Evolutionary conservation across 1,140 invertebrate species (phyloP).

Genomic region (Lasioglossum baleicum): DNA sequence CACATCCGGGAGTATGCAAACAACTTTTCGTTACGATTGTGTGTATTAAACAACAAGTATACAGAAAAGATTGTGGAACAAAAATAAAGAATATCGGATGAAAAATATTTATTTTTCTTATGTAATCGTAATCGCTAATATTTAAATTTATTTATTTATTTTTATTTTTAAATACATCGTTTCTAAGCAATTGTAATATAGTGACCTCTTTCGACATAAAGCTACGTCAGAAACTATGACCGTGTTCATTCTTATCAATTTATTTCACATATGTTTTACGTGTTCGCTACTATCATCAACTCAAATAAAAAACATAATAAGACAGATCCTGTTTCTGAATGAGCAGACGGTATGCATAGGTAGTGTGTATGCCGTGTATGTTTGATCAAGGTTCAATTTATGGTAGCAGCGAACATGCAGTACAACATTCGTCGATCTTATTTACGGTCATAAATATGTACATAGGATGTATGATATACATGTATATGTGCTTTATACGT

Average conservation of each 20-base stretch:
- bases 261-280: not conserved
- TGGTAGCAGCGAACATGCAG: not conserved
- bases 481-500: not conserved
- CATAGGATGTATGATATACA: not conserved
- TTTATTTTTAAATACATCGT: not conserved
- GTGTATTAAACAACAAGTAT: not conserved
- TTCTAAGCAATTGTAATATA: not conserved
- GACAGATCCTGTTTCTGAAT: too few relatives aligned
- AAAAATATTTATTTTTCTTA: not conserved
- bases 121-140: not conserved
- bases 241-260: not conserved
- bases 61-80: not conserved
- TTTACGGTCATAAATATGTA: not conserved
- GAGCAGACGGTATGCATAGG: too few relatives aligned
- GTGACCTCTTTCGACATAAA: not conserved
- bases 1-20: not conserved
- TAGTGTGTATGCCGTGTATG: too few relatives aligned
- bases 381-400: too few relatives aligned
- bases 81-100: slow-evolving; percentile 17
- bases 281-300: too few relatives aligned
- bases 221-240: not conserved
- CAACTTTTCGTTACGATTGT: not conserved
- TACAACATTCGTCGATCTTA: not conserved
- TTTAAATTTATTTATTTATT: not conserved
- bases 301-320: too few relatives aligned